Conservation (phyloP, 1,140 invertebrate species). For the Pomacea maculata region DNA sequence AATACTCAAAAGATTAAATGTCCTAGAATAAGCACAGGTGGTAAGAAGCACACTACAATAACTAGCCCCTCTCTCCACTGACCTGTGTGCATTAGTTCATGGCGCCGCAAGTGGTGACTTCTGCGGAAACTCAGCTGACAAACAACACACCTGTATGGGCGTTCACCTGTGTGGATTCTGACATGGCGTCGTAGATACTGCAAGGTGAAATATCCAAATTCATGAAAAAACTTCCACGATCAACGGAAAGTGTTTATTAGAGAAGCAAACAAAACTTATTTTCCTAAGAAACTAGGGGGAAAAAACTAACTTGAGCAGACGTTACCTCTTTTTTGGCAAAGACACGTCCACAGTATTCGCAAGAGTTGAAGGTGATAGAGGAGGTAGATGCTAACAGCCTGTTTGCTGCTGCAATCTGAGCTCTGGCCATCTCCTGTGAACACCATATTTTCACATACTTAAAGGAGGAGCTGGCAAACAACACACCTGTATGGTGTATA, state of each 20-base stretch:
- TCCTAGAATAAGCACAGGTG: no score
- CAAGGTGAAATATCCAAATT: background rate
- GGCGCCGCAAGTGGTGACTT: slow-evolving; percentile 34
- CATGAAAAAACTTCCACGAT: no score
- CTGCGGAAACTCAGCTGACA: slow-evolving; percentile 32
- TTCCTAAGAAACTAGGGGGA: no score
- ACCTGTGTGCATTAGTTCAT: slow-evolving; percentile 36
- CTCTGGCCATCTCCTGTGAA: slow-evolving; percentile 19
- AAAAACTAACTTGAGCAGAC: no score
- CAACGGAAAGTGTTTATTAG: no score
- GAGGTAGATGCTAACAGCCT: slow-evolving; percentile 17
- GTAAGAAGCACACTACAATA: no score
- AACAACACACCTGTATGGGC: slow-evolving; percentile 35
- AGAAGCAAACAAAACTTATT: no score
- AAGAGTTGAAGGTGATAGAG: slow-evolving; percentile 18
- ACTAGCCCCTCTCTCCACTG: background rate
- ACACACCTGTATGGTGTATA: no score
- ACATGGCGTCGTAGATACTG: slow-evolving; percentile 32
- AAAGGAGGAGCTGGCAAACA: no score
- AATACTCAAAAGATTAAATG: background rate
- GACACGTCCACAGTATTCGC: slow-evolving; percentile 32
- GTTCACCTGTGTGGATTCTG: slow-evolving; percentile 32
- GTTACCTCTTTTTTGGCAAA: slow-evolving; percentile 37
- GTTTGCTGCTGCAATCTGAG: slow-evolving; percentile 19
- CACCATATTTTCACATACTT: no score